These are phyloP conservation scores for Marisa cornuarietis DNA, from an alignment of 1,140 invertebrate genomes.

Conservation along the genomic window DNA sequence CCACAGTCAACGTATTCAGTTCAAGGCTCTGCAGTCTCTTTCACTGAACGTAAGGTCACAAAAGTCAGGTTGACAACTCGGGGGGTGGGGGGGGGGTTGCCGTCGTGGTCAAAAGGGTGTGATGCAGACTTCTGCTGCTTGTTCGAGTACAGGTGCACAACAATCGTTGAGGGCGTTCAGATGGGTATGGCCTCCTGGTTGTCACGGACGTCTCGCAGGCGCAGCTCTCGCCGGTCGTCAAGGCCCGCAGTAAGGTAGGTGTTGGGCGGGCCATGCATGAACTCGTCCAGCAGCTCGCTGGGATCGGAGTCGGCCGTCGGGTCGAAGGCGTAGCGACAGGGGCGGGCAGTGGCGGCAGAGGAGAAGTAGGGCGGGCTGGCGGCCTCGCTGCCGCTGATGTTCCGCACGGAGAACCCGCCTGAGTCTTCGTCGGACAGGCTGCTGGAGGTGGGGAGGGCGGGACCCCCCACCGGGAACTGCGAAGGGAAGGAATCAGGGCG, in stretches of 20 bases:
- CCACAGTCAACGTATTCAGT: background rate
- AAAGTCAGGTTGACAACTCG: background rate
- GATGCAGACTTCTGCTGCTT: background rate
- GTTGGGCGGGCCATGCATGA: slow-evolving; percentile 24
- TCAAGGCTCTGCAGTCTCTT: background rate
- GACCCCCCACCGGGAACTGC: background rate
- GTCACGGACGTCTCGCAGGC: slow-evolving; percentile 14
- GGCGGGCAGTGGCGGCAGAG: background rate
- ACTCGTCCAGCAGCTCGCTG: slow-evolving; percentile 17
- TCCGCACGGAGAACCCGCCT: background rate
- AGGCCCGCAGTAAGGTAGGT: background rate
- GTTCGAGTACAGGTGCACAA: background rate
- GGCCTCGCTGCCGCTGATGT: slow-evolving; percentile 12
- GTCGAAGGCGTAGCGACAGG: slow-evolving; percentile 10
- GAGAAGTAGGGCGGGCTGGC: background rate
- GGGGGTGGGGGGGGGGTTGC: too few relatives aligned
- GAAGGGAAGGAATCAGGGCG: background rate
- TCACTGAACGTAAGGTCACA: background rate
- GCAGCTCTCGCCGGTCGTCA: slow-evolving; percentile 9
- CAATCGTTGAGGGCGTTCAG: background rate
- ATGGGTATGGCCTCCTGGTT: slow-evolving; percentile 27
- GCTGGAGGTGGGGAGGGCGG: background rate
- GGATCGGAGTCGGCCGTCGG: slow-evolving; percentile 14
- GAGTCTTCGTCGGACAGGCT: slow-evolving; percentile 22
- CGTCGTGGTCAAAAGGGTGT: background rate